Evolutionary conservation across 2,888 invertebrate genomes (phyloP).

Genomic region (Neria commutata): DNA sequence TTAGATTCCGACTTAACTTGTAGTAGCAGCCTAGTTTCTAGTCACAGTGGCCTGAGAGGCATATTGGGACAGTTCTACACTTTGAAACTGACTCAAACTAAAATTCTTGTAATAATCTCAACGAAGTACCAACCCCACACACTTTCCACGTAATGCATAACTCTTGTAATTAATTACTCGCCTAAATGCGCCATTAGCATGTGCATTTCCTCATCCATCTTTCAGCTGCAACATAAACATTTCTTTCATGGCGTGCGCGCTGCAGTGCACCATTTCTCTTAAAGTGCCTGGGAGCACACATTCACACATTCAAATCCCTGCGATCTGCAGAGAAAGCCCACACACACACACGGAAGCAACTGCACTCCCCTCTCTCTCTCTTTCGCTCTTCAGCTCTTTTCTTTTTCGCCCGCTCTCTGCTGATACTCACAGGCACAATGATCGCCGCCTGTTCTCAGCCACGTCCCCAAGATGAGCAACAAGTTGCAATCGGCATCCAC

Average conservation of each 20-base stretch:
- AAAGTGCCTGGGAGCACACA: too few species aligned
- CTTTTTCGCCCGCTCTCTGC: not conserved
- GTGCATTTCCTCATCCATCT: not conserved
- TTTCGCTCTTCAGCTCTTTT: not conserved
- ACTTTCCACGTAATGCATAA: too few species aligned
- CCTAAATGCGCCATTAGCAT: not conserved
- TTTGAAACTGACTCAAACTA: too few species aligned
- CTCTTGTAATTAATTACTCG: too few species aligned
- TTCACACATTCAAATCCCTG: too few species aligned
- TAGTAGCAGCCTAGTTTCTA: too few species aligned
- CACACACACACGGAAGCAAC: not conserved
- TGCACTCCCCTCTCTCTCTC: not conserved
- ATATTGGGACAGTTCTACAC: too few species aligned
- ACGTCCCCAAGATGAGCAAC: too few species aligned
- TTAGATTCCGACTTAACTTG: too few species aligned
- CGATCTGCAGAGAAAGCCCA: not conserved
- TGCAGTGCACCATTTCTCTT: not conserved
- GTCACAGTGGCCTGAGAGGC: too few species aligned
- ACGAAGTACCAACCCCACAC: too few species aligned
- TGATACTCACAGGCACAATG: not conserved
- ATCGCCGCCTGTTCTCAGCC: not conserved
- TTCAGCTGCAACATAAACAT: not conserved
- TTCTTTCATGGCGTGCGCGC: not conserved
- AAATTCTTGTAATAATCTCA: too few species aligned
- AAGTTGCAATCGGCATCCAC: not conserved